These are phyloP conservation scores for Ibycter americanus DNA, from an alignment of 2,797 vertebrate species.

Conservation along the genomic window DNA sequence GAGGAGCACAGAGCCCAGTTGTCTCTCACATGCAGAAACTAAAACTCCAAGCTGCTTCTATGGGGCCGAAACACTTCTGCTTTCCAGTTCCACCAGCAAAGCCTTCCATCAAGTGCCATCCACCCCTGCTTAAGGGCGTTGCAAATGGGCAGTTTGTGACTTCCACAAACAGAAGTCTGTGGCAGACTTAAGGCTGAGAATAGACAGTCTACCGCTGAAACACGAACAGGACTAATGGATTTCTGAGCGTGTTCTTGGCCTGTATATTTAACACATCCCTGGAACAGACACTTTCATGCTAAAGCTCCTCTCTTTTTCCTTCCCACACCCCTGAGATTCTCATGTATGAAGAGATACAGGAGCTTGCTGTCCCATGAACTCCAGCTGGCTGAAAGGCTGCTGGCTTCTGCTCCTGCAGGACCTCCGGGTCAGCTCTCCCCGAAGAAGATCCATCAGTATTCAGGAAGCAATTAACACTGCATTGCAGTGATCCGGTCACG, in stretches of 20 bases:
- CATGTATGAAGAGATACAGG: not conserved
- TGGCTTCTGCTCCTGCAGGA: not conserved
- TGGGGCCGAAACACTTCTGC: not conserved
- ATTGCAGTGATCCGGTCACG: not conserved
- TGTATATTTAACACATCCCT: not conserved
- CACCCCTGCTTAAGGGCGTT: no score
- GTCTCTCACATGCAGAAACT: not conserved
- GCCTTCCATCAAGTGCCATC: not conserved
- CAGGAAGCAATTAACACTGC: not conserved
- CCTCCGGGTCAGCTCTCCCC: not conserved
- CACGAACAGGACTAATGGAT: not conserved
- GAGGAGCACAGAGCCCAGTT: not conserved
- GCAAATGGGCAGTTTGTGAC: no score
- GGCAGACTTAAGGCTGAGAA: not conserved
- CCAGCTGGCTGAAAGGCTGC: not conserved
- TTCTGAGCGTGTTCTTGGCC: not conserved
- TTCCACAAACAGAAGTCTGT: not conserved
- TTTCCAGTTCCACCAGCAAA: not conserved
- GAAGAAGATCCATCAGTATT: not conserved
- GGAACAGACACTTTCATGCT: not conserved
- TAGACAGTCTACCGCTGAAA: not conserved
- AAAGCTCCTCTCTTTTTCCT: not conserved
- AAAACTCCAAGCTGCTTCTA: not conserved
- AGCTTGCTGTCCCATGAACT: not conserved
- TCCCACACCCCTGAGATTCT: not conserved